Base-by-base conservation (phyloP, 1,140 invertebrate species). In the Bombus polaris region DNA sequence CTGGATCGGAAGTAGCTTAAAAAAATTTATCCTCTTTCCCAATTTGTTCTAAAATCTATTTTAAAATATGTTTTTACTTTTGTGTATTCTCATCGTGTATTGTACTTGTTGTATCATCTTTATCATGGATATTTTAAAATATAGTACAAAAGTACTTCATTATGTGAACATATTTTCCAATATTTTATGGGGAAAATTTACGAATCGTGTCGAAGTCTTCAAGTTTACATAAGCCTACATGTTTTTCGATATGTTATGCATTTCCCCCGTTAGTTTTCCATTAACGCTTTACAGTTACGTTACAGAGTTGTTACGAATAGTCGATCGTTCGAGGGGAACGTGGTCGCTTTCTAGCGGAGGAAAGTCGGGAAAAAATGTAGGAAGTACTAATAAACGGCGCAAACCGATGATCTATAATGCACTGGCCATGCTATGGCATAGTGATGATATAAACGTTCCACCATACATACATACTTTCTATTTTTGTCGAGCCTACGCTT, bases 321-420 rank as follows among this genome's bases (percentile, higher is more conserved):
- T n/a, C 9, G 8, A 22, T 53, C 22, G 65, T 76, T 28, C 37
- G n/a, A 53, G 65, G 18, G 10, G 66, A 78, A 78, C 66, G 37
- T 42, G 42, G 75, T 59, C 39, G 75, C 66, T 84, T 84, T 84
- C 82, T 79, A 84, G 32, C 39, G 42, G 44, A 76, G 25, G 81
- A 83, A 83, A 83, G 73, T 77, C 32, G 18, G 76, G 35, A n/a
- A 53, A 72, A 57, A 80, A 85, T 80, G 65, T 15, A 72, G 83
- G 76, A 80, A 85, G 76, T 80, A 32, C 37, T 59, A 78, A 77
- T 12, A 22, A 6, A 68, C 44, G 35, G 22, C 65, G 65, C 9
- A 37, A 47, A 22, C 18, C 39, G 53, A 42, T 42, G 39, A 72
- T 79, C 76, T 37, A 47, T 53, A 53, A 84, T 57, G 59, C 35